phyloP scores from a whole-genome alignment of 2,797 vertebrate species.

The Odontamblyopus rebecca region DNA sequence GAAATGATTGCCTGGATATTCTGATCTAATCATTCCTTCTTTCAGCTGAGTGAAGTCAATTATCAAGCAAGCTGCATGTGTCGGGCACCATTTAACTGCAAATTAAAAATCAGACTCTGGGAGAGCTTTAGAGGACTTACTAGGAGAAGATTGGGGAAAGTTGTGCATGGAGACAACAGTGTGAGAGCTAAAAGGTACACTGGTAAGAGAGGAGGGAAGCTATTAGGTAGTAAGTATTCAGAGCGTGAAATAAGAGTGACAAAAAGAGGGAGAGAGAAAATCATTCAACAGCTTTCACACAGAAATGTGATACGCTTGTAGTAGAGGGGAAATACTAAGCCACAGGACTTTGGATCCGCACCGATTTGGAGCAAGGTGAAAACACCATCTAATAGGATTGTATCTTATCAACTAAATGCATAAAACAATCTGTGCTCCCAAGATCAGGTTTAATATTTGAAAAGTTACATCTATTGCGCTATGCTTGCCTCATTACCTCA shows the following conservation, averaged over 20 bases:
- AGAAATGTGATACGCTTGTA: conserved; percentile 67
- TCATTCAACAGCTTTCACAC: conserved; percentile 73
- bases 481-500: neutral
- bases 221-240: conserved; percentile 81
- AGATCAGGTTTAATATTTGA: neutral
- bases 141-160: conserved; percentile 66
- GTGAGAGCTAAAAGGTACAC: conserved; percentile 49
- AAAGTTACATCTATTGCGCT: conserved; percentile 3
- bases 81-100: conserved; percentile 76
- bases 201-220: conserved; percentile 69
- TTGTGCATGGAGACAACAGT: conserved; percentile 50
- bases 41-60: conserved; percentile 78
- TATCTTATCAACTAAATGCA: conserved; percentile 3
- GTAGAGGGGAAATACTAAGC: conserved; percentile 64
- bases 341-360: conserved; percentile 52
- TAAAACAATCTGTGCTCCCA: neutral
- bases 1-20: conserved; percentile 66
- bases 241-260: conserved; percentile 82
- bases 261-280: conserved; percentile 74
- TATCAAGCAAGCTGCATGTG: conserved; percentile 74
- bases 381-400: conserved; percentile 33
- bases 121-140: conserved; percentile 65
- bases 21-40: conserved; percentile 75
- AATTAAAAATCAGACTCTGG: conserved; percentile 77
- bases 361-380: conserved; percentile 36